Percentiles rank a stretch among this genome's conserved stretches.
phyloP scores from a whole-genome alignment of 2,113 vertebrate genomes.

The Trinectes maculatus region DNA sequence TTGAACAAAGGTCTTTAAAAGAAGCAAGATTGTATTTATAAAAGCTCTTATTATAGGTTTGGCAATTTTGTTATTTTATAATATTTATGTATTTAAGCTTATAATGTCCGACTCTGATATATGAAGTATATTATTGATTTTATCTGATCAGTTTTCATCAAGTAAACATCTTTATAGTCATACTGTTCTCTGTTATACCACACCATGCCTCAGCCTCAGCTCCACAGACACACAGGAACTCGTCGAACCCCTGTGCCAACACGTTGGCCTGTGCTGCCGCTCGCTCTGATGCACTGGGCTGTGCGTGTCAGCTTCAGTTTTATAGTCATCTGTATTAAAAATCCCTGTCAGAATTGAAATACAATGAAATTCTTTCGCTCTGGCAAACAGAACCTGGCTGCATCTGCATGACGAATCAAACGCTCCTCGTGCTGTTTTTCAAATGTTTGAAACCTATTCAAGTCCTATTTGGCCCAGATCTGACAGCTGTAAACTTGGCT shows the following conservation, averaged over 20 bases:
- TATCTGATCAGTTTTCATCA: too few species aligned
- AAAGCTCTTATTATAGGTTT: neutral
- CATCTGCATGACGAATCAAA: constrained; percentile 71
- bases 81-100: neutral
- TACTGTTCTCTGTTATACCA: neutral
- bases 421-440: constrained; percentile 62
- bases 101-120: too few species aligned
- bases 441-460: constrained; percentile 77
- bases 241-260: constrained; percentile 23
- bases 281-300: neutral
- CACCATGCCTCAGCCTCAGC: neutral
- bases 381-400: constrained; percentile 48
- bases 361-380: constrained; percentile 52
- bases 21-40: neutral
- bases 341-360: constrained; percentile 39
- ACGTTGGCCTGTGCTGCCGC: constrained; percentile 28
- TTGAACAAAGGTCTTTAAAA: constrained; percentile 19
- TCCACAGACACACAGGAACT: constrained; percentile 39
- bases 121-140: too few species aligned
- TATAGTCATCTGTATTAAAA: constrained; percentile 27
- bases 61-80: neutral
- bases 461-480: constrained; percentile 71
- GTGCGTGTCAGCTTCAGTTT: constrained; percentile 5
- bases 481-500: constrained; percentile 74
- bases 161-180: neutral